A percentile compares a stretch with the other conserved stretches of the same genome.
phyloP scores from a whole-genome alignment of 1,140 invertebrate genomes.

The Ceratitis capitata region DNA sequence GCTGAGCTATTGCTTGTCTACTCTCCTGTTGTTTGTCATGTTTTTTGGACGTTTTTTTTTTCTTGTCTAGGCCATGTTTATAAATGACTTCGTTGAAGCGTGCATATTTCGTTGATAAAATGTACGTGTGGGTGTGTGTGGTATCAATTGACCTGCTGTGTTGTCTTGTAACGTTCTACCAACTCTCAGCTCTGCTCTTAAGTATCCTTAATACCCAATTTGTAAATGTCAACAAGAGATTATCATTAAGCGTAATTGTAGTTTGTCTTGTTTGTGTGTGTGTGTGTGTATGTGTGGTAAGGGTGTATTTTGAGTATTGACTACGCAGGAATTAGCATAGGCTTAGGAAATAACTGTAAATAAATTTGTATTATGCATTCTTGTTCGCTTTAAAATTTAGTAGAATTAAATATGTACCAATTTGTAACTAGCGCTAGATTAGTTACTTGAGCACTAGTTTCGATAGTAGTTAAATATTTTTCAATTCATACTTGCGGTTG shows the following conservation, averaged over 20 bases:
- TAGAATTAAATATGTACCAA: too few relatives aligned
- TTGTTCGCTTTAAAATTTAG: too few relatives aligned
- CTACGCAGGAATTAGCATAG: too few relatives aligned
- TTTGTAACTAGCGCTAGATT: too few relatives aligned
- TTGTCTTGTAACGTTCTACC: not conserved
- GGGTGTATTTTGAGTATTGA: too few relatives aligned
- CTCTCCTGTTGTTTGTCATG: not conserved
- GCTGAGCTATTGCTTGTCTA: not conserved
- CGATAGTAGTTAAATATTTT: too few relatives aligned
- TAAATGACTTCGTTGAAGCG: not conserved
- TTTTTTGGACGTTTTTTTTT: not conserved
- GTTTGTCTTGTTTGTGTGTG: not conserved
- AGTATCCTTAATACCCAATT: conserved; percentile 27
- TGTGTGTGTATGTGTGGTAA: too few relatives aligned
- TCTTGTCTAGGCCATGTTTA: not conserved
- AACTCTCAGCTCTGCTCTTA: not conserved
- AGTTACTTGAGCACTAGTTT: too few relatives aligned
- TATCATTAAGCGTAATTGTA: not conserved
- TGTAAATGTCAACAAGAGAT: conserved; percentile 32
- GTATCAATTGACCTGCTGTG: not conserved
- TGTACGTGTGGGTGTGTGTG: not conserved
- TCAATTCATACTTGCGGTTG: too few relatives aligned
- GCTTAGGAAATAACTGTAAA: too few relatives aligned
- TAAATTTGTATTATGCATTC: too few relatives aligned
- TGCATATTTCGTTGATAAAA: not conserved